Percentiles rank a stretch among this genome's conserved stretches.
Conservation (phyloP, 1,140 invertebrate species). For the Zaprionus taronus region DNA sequence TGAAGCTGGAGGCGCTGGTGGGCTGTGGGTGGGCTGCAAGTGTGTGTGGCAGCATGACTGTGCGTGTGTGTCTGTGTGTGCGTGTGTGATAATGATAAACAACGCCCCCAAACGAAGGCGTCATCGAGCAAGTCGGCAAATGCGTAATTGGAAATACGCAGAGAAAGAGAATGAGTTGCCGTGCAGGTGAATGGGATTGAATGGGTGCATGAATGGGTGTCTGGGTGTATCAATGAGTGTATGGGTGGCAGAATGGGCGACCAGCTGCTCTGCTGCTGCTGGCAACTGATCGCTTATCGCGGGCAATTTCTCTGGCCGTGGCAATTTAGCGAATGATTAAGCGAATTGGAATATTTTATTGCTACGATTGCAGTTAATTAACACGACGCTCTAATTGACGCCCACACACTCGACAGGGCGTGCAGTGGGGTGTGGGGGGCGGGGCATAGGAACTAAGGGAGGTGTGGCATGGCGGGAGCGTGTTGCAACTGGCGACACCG, state of each 20-base stretch:
- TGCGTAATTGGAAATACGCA: conserved; percentile 35
- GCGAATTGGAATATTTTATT: conserved; percentile 30
- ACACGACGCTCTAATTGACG: conserved; percentile 46
- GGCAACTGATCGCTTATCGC: not conserved
- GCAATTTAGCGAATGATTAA: conserved; percentile 44
- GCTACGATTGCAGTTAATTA: conserved; percentile 49
- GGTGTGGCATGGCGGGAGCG: not conserved
- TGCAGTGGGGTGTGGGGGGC: not conserved
- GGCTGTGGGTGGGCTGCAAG: conserved; percentile 9
- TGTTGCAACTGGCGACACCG: conserved; percentile 68
- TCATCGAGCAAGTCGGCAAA: conserved; percentile 16
- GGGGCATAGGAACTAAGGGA: not conserved
- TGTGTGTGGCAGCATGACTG: conserved; percentile 1
- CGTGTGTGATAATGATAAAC: conserved; percentile 28
- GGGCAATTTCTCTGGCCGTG: not conserved
- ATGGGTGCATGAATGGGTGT: not conserved
- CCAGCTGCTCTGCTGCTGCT: not conserved
- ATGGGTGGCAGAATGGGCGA: not conserved
- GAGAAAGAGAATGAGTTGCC: conserved; percentile 5
- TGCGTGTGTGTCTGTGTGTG: conserved; percentile 17
- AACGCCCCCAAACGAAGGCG: conserved; percentile 26
- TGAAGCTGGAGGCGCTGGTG: conserved; percentile 1
- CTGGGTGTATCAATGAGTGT: not conserved
- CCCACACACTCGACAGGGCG: conserved; percentile 3
- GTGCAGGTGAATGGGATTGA: not conserved